Base-by-base conservation (phyloP, 2,888 invertebrate genomes). In the Rhabditoides inermis region DNA sequence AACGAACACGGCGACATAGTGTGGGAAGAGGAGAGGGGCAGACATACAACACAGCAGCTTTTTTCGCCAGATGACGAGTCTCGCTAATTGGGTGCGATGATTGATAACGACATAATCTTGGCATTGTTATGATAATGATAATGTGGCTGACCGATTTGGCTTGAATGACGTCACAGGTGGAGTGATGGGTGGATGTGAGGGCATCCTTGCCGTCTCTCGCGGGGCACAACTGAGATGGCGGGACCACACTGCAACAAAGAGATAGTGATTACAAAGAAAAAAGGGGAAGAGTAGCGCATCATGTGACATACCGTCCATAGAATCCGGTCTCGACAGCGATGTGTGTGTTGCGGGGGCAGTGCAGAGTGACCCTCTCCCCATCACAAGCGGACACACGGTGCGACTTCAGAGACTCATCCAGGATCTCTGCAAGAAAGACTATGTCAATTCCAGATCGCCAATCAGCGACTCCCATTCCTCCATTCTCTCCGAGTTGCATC, bases 331-430 rank as follows among this genome's bases (percentile, higher is more conserved):
- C 66, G 12, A 76, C 58, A 4, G 65, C 53, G 77, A 94, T 90
- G 71, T 88, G 87, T 35, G 92, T 92, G 49, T 88, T 88, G 44
- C 85, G 82, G 27, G 92, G 91, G 79, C 94, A 94, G 75, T 85
- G 85, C 59, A 92, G 83, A 45, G 85, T 84, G 77, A 92, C 85
- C 77, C 84, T 83, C 75, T 91, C 88, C 60, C 88, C 88, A 80
- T 91, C 90, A 80, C 94, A 94, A 48, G 88, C 88, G 45, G 88
- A 88, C 63, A 86, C 85, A 77, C 90, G 88, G 79, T 89, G 89
- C 42, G 89, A 90, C 75, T 88, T 83, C 69, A 94, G 82, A 28
- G 90, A 90, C 68, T 89, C 89, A 72, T 88, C 85, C 70, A 94
- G 84, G 65, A 90, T 83, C 77, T 88, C 92, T 92, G 83, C 65